Evolutionary conservation across 2,888 invertebrate genomes (phyloP).

Genomic region (Heteromyza rotundicornis): DNA sequence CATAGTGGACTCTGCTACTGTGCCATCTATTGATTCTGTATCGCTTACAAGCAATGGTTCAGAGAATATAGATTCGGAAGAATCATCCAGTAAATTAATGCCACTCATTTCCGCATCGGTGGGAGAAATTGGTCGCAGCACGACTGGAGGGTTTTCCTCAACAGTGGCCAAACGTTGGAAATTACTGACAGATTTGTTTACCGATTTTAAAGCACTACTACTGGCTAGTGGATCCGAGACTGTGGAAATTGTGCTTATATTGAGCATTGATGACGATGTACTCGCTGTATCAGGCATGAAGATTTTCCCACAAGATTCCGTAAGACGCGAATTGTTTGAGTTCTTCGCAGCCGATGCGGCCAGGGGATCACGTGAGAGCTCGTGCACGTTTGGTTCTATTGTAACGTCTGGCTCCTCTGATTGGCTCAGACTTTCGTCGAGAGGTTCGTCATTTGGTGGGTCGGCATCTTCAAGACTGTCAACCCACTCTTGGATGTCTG

Average conservation of each 20-base stretch:
- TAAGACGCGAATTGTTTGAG: background rate
- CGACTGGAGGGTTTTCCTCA: slow-evolving; percentile 13
- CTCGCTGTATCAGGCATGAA: background rate
- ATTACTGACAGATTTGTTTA: background rate
- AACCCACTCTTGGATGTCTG: slow-evolving; percentile 47
- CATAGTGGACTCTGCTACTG: slow-evolving; percentile 41
- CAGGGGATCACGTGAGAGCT: slow-evolving; percentile 44
- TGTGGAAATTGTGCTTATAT: slow-evolving; percentile 24
- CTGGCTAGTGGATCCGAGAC: slow-evolving; percentile 40
- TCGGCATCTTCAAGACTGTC: slow-evolving; percentile 34
- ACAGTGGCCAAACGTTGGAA: background rate
- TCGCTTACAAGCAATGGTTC: slow-evolving; percentile 45
- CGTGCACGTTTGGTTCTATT: slow-evolving; percentile 12
- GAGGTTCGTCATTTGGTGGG: slow-evolving; percentile 12
- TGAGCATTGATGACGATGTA: slow-evolving; percentile 32
- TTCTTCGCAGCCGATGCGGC: background rate
- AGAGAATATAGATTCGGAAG: slow-evolving; percentile 47
- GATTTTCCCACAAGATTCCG: too few relatives aligned
- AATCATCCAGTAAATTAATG: slow-evolving; percentile 50
- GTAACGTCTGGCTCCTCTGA: slow-evolving; percentile 31
- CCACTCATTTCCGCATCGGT: slow-evolving; percentile 49
- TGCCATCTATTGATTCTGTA: slow-evolving; percentile 35
- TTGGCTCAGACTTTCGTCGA: slow-evolving; percentile 25
- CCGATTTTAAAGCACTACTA: slow-evolving; percentile 36
- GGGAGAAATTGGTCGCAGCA: slow-evolving; percentile 21